Base-by-base conservation (phyloP, 2,797 vertebrate genomes). In the Melanotaenia boesemani region DNA sequence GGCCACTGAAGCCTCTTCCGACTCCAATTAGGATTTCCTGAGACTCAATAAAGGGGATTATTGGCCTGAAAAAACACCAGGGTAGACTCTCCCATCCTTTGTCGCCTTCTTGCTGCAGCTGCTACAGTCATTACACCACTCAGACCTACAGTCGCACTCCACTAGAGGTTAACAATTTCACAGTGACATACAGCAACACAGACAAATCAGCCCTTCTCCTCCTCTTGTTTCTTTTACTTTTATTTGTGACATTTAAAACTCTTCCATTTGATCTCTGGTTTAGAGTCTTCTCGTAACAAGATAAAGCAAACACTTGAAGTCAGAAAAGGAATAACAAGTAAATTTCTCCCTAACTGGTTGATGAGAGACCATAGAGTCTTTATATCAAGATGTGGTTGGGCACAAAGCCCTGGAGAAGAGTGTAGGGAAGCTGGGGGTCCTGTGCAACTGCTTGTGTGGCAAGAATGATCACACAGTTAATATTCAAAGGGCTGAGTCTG, bases 381-480 rank as follows among this genome's bases (percentile, higher is more conserved):
- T 80, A 71, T 65, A 83, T 77, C 82, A 82, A 82, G 77, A 77
- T 78, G 80, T 77, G 85, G 83, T 76, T 81, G 72, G 77, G 69
- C 83, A 91, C 74, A 89, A 89, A 88, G 82, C 77, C 86, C 76
- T 44, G 32, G 52, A 83, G 62, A 76, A 77, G 74, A 85, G 77
- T 67, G 70, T 75, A 77, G 68, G 82, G 80, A 20, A 67, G 82
- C 85, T 74, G 80, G 78, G 83, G 74, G 80, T 88, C 82, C 83
- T n/a, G 56, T 71, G 76, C 63, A 70, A 64, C 90, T 93, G 77
- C 92, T 88, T 95, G 94, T 95, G 94, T 94, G 94, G 93, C 88
- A 92, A 87, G 86, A 93, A 83, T 90, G 92, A 94, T 95, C 92
- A 94, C 93, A 94, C 91, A 89, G 94, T 94, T 94, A 92, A 94